These are phyloP conservation scores for Apus apus DNA, from an alignment of 2,113 vertebrate species.

Conservation along the genomic window DNA sequence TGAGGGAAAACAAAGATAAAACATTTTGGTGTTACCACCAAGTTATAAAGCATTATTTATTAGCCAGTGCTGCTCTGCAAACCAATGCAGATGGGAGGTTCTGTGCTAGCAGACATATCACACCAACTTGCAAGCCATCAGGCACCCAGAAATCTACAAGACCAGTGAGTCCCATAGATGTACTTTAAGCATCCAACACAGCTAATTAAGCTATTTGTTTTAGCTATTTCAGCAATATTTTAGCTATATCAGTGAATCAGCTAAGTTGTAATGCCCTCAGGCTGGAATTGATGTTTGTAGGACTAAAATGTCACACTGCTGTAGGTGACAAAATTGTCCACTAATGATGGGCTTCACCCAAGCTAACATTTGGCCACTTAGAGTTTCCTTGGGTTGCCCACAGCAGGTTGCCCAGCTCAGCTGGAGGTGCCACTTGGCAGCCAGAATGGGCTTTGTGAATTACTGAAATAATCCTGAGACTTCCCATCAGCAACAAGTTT, in stretches of 20 bases:
- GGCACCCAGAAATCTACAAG: neutral
- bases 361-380: neutral
- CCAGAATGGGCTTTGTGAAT: neutral
- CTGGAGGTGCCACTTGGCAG: neutral
- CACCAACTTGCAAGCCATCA: neutral
- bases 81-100: neutral
- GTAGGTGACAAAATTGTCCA: accelerated
- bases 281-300: neutral
- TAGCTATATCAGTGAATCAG: neutral
- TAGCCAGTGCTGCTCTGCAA: neutral
- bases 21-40: neutral
- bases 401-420: neutral
- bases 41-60: neutral
- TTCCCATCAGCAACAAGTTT: neutral
- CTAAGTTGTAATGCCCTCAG: neutral
- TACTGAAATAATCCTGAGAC: neutral
- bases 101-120: neutral
- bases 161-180: neutral
- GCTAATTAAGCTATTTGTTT: neutral
- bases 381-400: neutral
- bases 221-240: neutral
- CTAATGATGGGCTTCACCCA: neutral
- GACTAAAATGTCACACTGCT: neutral
- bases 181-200: neutral
- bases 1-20: neutral